Evolutionary conservation across 2,888 invertebrate species (phyloP).

Genomic region (Leuctra nigra): DNA sequence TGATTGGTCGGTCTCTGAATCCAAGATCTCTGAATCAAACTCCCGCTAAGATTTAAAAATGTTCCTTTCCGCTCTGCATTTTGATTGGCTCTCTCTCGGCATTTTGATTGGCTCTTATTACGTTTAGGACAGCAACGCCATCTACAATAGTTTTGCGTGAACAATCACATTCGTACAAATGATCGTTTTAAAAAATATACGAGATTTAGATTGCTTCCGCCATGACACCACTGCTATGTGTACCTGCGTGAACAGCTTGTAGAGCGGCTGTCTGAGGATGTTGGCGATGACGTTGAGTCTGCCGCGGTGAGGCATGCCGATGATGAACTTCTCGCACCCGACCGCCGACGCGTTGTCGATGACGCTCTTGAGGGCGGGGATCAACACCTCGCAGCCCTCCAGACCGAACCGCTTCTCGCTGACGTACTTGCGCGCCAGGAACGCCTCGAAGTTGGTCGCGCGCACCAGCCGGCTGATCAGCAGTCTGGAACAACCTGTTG

Average conservation of each 20-base stretch:
- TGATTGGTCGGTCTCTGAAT: no score
- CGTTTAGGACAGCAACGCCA: no score
- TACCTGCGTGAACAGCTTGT: slow-evolving; percentile 89
- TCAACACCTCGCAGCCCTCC: slow-evolving; percentile 72
- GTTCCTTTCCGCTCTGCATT: no score
- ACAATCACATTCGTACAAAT: no score
- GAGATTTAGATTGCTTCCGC: no score
- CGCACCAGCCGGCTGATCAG: slow-evolving; percentile 62
- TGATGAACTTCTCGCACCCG: slow-evolving; percentile 48
- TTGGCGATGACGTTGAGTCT: slow-evolving; percentile 82
- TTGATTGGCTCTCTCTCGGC: no score
- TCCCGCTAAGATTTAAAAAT: no score
- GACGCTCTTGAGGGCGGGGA: slow-evolving; percentile 67
- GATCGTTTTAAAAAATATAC: no score
- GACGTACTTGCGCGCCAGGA: slow-evolving; percentile 70
- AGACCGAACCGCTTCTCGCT: slow-evolving; percentile 75
- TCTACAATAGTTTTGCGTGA: no score
- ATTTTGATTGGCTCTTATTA: no score
- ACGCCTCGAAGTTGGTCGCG: slow-evolving; percentile 65
- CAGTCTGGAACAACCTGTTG: slow-evolving; percentile 33
- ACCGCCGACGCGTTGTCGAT: slow-evolving; percentile 59
- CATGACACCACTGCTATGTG: no score
- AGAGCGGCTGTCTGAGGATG: slow-evolving; percentile 84
- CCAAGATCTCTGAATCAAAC: no score
- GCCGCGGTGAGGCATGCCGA: slow-evolving; percentile 78